Evolutionary conservation across 2,888 invertebrate species (phyloP).

Genomic region (Malthinus flaveolus): DNA sequence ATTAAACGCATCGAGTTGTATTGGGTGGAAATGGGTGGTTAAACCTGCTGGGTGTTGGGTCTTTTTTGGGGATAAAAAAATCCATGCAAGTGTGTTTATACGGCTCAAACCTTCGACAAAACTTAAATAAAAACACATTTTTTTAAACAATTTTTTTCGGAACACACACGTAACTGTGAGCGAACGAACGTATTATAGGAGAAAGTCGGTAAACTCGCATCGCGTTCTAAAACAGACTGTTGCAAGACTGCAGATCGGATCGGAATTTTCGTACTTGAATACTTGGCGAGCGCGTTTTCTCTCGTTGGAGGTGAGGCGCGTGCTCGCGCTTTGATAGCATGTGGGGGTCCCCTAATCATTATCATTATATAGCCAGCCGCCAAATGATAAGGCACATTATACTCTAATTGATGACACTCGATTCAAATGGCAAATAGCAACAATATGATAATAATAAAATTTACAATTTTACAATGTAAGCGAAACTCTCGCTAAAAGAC

Average conservation of each 20-base stretch:
- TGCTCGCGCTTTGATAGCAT: constrained; percentile 33
- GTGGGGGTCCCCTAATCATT: constrained; percentile 30
- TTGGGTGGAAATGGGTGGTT: too few species aligned
- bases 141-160: background rate
- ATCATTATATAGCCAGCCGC: constrained; percentile 36
- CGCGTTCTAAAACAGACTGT: constrained; percentile 24
- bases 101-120: background rate
- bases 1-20: too few species aligned
- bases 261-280: constrained; percentile 27
- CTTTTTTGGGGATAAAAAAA: background rate
- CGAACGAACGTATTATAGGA: too few species aligned
- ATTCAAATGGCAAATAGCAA: constrained; percentile 30
- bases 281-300: constrained; percentile 16
- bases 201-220: background rate
- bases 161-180: constrained; percentile 17
- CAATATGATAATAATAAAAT: constrained; percentile 3
- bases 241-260: constrained; percentile 25
- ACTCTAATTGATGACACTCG: constrained; percentile 45
- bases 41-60: too few species aligned
- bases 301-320: constrained; percentile 35
- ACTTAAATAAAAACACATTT: constrained; percentile 1
- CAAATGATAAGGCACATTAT: constrained; percentile 46
- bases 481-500: too few species aligned
- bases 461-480: too few species aligned
- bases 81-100: constrained; percentile 1